phyloP scores from a whole-genome alignment of 2,113 vertebrate species.

The Euleptes europaea region DNA sequence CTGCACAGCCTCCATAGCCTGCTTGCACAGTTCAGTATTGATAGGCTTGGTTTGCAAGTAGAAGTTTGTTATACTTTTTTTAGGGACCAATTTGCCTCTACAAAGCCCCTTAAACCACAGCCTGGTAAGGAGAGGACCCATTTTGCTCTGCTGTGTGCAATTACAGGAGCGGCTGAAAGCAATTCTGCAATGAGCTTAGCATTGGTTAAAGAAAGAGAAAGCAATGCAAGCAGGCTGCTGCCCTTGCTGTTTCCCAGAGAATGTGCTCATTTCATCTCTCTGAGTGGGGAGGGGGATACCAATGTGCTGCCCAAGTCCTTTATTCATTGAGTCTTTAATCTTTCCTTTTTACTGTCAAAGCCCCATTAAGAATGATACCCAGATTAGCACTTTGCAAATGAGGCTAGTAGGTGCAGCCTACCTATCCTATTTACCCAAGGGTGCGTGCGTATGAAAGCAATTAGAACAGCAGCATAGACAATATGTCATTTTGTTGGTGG shows the following conservation, averaged over 20 bases:
- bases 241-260: not conserved
- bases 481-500: not conserved
- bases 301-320: fast-evolving
- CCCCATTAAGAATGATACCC: not conserved
- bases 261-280: not conserved
- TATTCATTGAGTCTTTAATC: not conserved
- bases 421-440: not conserved
- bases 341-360: not conserved
- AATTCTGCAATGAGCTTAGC: not conserved
- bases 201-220: not conserved
- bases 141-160: not conserved
- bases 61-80: not conserved
- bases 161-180: not conserved
- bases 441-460: not conserved
- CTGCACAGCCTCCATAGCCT: not conserved
- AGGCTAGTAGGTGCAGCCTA: not conserved
- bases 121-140: not conserved
- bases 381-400: fast-evolving
- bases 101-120: not conserved
- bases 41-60: no score
- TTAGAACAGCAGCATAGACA: not conserved
- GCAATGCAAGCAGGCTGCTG: not conserved
- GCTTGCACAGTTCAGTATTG: not conserved
- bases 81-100: not conserved
- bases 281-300: not conserved